Evolutionary conservation across 2,113 vertebrate species (phyloP), one percentile per base, ranked within the genome.

Genomic region (Rostratula benghalensis): DNA sequence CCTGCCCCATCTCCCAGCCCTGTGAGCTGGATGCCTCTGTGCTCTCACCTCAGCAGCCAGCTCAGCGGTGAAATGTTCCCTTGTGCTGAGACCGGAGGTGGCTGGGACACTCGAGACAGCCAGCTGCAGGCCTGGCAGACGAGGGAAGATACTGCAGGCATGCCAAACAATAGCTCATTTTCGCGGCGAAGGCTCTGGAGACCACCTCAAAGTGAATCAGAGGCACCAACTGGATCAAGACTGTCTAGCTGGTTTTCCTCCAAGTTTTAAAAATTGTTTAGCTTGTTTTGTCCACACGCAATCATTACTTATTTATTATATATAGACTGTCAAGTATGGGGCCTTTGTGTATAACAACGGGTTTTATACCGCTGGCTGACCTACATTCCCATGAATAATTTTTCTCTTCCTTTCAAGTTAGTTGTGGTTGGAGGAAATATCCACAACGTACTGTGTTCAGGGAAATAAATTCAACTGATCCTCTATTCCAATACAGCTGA

Each of bases 291-390:
- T 94, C 84, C 70, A 77, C 67, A 63, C 4, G 10, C 33, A 85
- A 65, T 89, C 93, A 87, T 94, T 84, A 92, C 48, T 94, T 90
- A 95, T 91, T 95, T 91, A 92, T 94, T 79, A 79, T 30, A 82
- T 39, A 84, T 4, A 94, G 81, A 69, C 86, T 90, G 57, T 57
- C 53, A 94, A 96, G 91, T 89, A 56, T n/a, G 33, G 28, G n/a
- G 80, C 48, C 92, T 91, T 75, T 89, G 83, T 93, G 69, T 45
- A 80, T 73, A 61, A 30, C 81, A 91, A 81, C 54, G 11, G 9
- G 61, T 1, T 35, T 94, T 87, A 28, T 94, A 57, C 61, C 91
- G 48, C 73, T 93, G 39, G 64, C 39, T 96, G 92, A 74, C 88
- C 92, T 83, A 96, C 88, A 92, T 95, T 96, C 30, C 70, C 37